Conservation (phyloP, 1,140 invertebrate genomes). For the Campoletis sonorensis region DNA sequence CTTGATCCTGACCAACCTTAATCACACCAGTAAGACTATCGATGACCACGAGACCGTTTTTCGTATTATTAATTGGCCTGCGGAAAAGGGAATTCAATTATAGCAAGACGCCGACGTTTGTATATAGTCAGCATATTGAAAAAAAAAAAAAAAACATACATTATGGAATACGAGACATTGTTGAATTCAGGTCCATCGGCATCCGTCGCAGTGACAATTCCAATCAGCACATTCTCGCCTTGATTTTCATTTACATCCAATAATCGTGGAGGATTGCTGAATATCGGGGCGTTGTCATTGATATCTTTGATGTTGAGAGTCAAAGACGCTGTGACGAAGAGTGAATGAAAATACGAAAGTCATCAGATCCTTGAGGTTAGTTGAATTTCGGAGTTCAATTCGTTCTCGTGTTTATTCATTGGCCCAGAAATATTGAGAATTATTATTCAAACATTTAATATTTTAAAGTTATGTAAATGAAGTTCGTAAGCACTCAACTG, state of each 20-base stretch:
- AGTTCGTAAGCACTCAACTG: neutral
- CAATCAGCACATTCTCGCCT: conserved; percentile 46
- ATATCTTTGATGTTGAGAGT: conserved; percentile 55
- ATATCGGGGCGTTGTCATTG: conserved; percentile 56
- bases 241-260: conserved; percentile 57
- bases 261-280: conserved; percentile 41
- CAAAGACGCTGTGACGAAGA: conserved; percentile 45
- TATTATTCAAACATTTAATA: no score
- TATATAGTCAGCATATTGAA: neutral
- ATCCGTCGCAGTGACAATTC: conserved; percentile 54
- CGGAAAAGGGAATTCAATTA: neutral
- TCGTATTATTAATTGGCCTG: conserved; percentile 49
- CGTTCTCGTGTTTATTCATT: neutral
- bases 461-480: no score
- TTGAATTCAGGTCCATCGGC: conserved; percentile 56
- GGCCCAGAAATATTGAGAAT: no score
- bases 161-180: conserved; percentile 51
- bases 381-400: neutral
- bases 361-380: neutral
- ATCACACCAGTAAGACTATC: conserved; percentile 47
- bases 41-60: conserved; percentile 41
- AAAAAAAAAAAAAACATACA: conserved; percentile 45
- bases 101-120: neutral
- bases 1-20: conserved; percentile 30
- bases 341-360: neutral